Evolutionary conservation across 2,797 vertebrate species (phyloP).

Genomic region (Adelosebastes latens): DNA sequence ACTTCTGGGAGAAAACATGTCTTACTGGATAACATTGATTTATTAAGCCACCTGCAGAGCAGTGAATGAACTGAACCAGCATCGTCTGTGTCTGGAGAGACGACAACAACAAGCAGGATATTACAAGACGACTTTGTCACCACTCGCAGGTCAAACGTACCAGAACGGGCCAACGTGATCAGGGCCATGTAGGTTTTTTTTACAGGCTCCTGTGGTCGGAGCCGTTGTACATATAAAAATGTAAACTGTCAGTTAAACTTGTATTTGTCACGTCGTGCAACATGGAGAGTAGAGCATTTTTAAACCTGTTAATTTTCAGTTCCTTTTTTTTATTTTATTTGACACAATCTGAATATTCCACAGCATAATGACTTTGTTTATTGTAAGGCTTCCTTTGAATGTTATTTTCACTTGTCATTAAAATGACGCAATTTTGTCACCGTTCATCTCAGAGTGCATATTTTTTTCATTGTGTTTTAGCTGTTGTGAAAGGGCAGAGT

Average conservation of each 20-base stretch:
- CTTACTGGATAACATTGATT: constrained; percentile 15
- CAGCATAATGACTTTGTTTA: constrained; percentile 51
- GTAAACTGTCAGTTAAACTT: constrained; percentile 35
- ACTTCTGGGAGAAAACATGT: constrained; percentile 15
- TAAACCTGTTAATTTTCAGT: constrained; percentile 54
- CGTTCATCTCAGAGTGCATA: neutral
- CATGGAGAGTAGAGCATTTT: constrained; percentile 39
- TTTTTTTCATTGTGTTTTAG: neutral
- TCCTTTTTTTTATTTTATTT: constrained; percentile 45
- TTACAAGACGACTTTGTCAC: constrained; percentile 17
- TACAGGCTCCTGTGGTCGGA: constrained; percentile 35
- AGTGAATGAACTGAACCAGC: constrained; percentile 34
- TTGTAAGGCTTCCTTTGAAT: constrained; percentile 60
- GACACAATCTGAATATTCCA: constrained; percentile 53
- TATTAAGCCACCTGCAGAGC: constrained; percentile 36
- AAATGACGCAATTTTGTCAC: constrained; percentile 63
- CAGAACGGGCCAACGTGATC: constrained; percentile 8
- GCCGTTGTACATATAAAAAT: constrained; percentile 51
- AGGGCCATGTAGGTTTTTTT: neutral
- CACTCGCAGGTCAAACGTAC: constrained; percentile 10
- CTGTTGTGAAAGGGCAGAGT: neutral
- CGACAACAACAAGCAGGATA: neutral
- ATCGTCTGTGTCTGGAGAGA: constrained; percentile 20
- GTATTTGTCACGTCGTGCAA: constrained; percentile 45
- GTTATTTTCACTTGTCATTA: constrained; percentile 74